Evolutionary conservation across 2,113 vertebrate genomes (phyloP).

Genomic region (Dolichallabes microphthalmus): DNA sequence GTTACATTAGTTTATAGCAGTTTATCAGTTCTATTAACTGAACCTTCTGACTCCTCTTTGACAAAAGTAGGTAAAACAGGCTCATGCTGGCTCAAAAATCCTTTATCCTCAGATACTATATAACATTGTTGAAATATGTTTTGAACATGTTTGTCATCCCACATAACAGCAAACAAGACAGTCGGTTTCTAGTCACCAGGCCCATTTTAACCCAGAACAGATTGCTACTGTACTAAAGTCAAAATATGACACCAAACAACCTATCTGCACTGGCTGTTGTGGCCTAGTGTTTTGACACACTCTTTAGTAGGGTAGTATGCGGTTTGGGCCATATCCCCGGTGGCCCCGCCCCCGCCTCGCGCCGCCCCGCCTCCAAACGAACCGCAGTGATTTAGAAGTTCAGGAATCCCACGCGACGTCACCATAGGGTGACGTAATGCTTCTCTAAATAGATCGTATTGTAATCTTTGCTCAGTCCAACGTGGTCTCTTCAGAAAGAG

Average conservation of each 20-base stretch:
- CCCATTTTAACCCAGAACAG: not conserved
- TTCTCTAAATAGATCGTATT: slow-evolving; percentile 99
- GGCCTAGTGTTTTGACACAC: not conserved
- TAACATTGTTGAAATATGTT: not conserved
- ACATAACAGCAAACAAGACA: not conserved
- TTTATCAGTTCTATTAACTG: not conserved
- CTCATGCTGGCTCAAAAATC: not conserved
- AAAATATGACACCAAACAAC: not conserved
- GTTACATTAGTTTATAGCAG: not conserved
- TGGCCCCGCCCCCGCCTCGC: slow-evolving; percentile 56
- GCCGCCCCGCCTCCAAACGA: slow-evolving; percentile 67
- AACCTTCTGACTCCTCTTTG: not conserved
- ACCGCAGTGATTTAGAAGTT: slow-evolving; percentile 99
- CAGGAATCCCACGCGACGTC: slow-evolving; percentile 99
- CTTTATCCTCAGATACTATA: not conserved
- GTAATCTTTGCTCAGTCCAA: slow-evolving; percentile 99
- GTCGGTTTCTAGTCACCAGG: not conserved
- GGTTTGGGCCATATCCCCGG: not conserved
- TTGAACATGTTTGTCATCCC: not conserved
- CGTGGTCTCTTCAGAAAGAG: slow-evolving; percentile 95
- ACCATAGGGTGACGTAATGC: slow-evolving; percentile 98
- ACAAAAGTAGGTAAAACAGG: not conserved
- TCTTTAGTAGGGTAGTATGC: not conserved
- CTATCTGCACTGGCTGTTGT: not conserved
- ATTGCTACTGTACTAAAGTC: not conserved